Base-by-base conservation (phyloP, 2,113 vertebrate genomes). In the Brachyhypopomus gauderio region DNA sequence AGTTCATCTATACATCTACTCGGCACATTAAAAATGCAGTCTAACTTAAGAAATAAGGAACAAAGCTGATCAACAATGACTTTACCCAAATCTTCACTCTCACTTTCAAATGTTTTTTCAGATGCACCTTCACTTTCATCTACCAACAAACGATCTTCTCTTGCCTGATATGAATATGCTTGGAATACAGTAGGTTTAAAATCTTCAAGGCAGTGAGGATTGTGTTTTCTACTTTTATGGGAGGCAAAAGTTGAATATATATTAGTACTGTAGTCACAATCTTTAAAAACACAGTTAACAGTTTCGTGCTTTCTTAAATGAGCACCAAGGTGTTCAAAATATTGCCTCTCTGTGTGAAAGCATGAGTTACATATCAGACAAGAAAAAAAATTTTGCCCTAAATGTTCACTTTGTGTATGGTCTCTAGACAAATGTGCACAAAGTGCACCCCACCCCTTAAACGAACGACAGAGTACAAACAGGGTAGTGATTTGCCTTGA, bases 11-110 rank as follows among this genome's bases (percentile, higher is more conserved):
- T 82, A 59, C 76, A 85, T 77, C 23, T 85, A 22, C 3, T 82
- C 5, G 84, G 75, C 7, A 89, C 86, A 83, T 81, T 89, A n/a
- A 86, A 88, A 0, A 86, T 87, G 41, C 86, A 85, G 14, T 76
- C 30, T 30, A 30, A 30, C 3, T 30, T 30, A 30, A 30, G 30
- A 30, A 30, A 30, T 30, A 30, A 30, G 30, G 30, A 30, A 30
- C 30, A 30, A 30, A 30, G 30, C 30, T 30, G 30, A 30, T 30
- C 30, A 30, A 30, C 30, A 30, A 30, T 30, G 30, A 30, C 30
- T 30, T 30, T 30, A 30, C 30, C 30, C 30, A 30, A 30, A 30
- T 30, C 30, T 30, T 30, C 30, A 30, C 30, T 30, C 30, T 30
- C 30, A 30, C 30, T 30, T 1, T 2, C 30, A 30, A 30, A 30